These are phyloP conservation scores for Troides helena DNA, from an alignment of 2,888 invertebrate species.

Conservation along the genomic window DNA sequence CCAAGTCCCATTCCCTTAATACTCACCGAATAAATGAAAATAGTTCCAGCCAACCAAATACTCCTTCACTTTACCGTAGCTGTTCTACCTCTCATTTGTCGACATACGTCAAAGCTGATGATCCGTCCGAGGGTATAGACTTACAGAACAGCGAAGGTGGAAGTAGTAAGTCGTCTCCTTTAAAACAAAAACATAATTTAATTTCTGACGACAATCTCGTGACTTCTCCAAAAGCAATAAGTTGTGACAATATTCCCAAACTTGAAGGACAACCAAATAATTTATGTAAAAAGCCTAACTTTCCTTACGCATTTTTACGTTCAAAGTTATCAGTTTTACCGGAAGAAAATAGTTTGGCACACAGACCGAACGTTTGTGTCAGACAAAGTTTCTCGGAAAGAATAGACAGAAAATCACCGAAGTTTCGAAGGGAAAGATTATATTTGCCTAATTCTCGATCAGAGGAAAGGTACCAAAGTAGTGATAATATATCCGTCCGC, in stretches of 20 bases:
- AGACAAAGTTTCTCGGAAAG: conserved; percentile 78
- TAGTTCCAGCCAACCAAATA: conserved; percentile 65
- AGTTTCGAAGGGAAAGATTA: conserved; percentile 64
- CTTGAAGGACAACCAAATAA: conserved; percentile 75
- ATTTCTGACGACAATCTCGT: conserved; percentile 64
- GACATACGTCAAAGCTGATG: conserved; percentile 88
- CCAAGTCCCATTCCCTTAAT: conserved; percentile 72
- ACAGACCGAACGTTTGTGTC: conserved; percentile 65
- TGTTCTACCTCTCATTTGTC: conserved; percentile 89
- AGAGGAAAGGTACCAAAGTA: conserved; percentile 81
- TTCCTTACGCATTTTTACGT: conserved; percentile 88
- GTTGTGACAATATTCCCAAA: conserved; percentile 86
- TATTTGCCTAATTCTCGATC: conserved; percentile 78
- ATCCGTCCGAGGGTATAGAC: conserved; percentile 89
- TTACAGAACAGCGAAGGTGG: conserved; percentile 74
- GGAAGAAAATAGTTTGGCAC: conserved; percentile 84
- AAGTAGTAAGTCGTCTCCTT: conserved; percentile 55
- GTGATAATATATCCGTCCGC: conserved; percentile 72
- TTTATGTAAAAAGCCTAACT: conserved; percentile 82
- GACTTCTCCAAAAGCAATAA: conserved; percentile 81
- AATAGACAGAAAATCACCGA: conserved; percentile 71
- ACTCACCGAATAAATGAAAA: conserved; percentile 60
- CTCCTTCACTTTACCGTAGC: conserved; percentile 83
- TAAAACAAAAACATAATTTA: conserved; percentile 55
- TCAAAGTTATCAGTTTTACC: conserved; percentile 88